phyloP scores from a whole-genome alignment of 2,888 invertebrate genomes.

The Dryomyza anilis region DNA sequence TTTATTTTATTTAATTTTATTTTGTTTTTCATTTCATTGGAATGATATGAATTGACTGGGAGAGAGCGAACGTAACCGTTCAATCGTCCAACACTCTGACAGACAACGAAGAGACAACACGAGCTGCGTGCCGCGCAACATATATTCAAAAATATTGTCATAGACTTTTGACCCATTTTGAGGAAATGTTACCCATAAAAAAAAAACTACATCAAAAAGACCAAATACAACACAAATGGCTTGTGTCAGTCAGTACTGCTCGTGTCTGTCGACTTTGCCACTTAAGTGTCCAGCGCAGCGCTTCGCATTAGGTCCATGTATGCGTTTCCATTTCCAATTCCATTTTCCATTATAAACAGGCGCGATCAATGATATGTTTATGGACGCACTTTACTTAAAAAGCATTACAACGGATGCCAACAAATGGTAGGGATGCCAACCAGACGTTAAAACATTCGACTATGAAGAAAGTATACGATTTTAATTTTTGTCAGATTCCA shows the following conservation, averaged over 20 bases:
- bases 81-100: neutral
- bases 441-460: too few relatives aligned
- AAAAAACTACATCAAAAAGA: slow-evolving; percentile 16
- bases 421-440: too few relatives aligned
- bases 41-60: slow-evolving; percentile 3
- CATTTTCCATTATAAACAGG: slow-evolving; percentile 4
- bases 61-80: neutral
- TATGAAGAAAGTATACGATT: too few relatives aligned
- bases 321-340: slow-evolving; percentile 11
- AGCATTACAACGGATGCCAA: neutral
- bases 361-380: slow-evolving; percentile 23
- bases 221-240: neutral
- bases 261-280: too few relatives aligned
- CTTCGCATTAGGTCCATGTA: slow-evolving; percentile 1
- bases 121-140: too few relatives aligned
- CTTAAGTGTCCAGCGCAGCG: neutral
- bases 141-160: slow-evolving; percentile 40
- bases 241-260: neutral
- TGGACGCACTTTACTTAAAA: slow-evolving; percentile 12
- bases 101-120: neutral
- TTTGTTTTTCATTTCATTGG: neutral
- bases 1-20: neutral
- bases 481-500: too few relatives aligned
- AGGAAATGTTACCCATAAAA: slow-evolving; percentile 52
- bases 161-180: slow-evolving; percentile 62